Conservation (phyloP, 2,888 invertebrate species). For the Nomada fabriciana region DNA sequence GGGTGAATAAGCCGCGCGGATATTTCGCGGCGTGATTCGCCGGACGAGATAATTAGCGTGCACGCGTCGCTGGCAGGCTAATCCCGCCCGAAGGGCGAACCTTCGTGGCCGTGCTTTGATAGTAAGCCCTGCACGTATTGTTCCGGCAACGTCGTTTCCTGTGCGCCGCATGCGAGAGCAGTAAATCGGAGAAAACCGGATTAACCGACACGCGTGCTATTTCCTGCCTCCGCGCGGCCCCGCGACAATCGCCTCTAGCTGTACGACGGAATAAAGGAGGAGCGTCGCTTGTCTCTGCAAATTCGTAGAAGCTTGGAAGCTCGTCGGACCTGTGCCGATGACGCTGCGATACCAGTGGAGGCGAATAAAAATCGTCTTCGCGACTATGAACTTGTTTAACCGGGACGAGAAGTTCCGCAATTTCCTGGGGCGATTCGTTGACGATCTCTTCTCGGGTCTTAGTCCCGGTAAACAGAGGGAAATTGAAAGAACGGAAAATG, state of each 20-base stretch:
- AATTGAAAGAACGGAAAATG: neutral
- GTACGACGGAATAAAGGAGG: neutral
- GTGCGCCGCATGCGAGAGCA: constrained; percentile 46
- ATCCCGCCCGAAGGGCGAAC: constrained; percentile 39
- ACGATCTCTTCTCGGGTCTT: no score
- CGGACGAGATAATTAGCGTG: constrained; percentile 39
- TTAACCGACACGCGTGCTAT: constrained; percentile 43
- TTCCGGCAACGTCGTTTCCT: constrained; percentile 32
- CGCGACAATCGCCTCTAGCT: neutral
- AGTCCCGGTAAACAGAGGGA: constrained; percentile 6
- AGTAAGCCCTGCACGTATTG: constrained; percentile 54
- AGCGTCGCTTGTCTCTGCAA: no score
- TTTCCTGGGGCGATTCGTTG: neutral
- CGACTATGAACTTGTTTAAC: neutral
- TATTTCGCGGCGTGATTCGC: neutral
- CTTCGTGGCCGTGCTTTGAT: constrained; percentile 27
- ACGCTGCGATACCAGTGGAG: neutral
- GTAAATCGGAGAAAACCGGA: constrained; percentile 61
- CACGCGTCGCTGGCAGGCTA: constrained; percentile 22
- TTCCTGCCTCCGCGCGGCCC: neutral
- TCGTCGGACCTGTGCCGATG: neutral
- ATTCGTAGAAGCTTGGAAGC: neutral
- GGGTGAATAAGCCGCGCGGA: neutral
- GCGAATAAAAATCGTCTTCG: neutral
- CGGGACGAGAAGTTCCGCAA: neutral